Evolutionary conservation across 1,140 invertebrate species (phyloP), one percentile per base, ranked within the genome.

Genomic region (Apis cerana): DNA sequence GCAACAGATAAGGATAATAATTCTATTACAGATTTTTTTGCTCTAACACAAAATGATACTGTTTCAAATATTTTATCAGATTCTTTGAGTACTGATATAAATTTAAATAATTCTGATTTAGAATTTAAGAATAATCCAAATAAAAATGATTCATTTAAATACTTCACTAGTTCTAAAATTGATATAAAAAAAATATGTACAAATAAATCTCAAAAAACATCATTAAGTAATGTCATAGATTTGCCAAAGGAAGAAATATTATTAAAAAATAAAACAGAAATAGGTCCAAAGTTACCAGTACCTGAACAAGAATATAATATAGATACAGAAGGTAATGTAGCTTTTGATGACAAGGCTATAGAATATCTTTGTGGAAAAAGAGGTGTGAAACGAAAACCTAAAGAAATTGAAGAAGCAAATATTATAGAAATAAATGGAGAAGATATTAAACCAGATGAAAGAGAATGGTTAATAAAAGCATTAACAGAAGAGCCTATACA

Each of bases 351-450:
- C 9, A 94, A 93, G 87, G 92, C 94, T 8, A 94, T 94, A 23
- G 89, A 94, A 65, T 94, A 94, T 77, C 89, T 94, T 10, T 94
- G 93, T 84, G 93, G 93, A 17, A 94, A 88, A 76, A 93, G 95
- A 85, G 95, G 95, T 65, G 90, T 94, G 27, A 94, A 94, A 74
- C 84, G 94, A 23, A 94, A 93, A 86, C 92, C 92, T 82, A 90
- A 95, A 71, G 93, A 95, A 68, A 91, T 95, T 23, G 94, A 95
- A 69, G 93, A 94, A 72, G 93, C 95, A 23, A 94, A 96, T 75
- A 95, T 98, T 76, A 96, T 99, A 50, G 97, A 99, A 92, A 96
- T 99, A 8, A 97, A 96, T 90, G 97, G 97, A 52, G 96, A 97
- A 88, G 96, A 98, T 91, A 97, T 98, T 1, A 93, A 98, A 82